Base-by-base conservation (phyloP, 2,888 invertebrate genomes). In the Onthophagus sagittarius region DNA sequence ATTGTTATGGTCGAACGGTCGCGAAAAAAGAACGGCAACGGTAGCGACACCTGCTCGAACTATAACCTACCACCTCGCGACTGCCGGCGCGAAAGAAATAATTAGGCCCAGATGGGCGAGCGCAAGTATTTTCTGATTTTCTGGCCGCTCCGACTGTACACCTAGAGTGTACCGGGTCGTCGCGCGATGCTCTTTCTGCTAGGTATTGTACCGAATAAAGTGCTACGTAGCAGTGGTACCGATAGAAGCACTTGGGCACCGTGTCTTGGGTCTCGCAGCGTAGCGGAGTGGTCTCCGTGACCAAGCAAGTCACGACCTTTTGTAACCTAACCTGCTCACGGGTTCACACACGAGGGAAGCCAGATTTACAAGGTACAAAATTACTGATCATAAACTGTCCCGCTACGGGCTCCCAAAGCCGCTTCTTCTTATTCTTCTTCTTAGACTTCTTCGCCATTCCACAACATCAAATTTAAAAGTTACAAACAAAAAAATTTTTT, bases 241-340 rank as follows among this genome's bases (percentile, higher is more conserved):
- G 71, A 71, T 63, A 64, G 62, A 64, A 64, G 72, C 72, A 31
- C 63, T 74, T 71, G 71, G 70, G 39, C 70, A 67, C 62, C 70
- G 39, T 72, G 72, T 71, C 74, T 74, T 75, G 15, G 15, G 75
- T 23, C 78, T 75, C 70, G 75, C 73, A 74, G 77, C 76, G 76
- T 77, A 76, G 77, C 78, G 77, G 73, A 77, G 78, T 74, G 76
- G 73, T 75, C 76, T 76, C 77, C 80, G 78, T 80, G 80, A 80
- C 78, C 80, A 77, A 78, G 76, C 79, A 76, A 79, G 79, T 80
- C 80, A 80, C 80, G 80, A 80, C 80, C 80, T 80, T 79, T 80
- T 76, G 79, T 80, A 80, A 80, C 80, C 80, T 76, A 79, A 78
- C 79, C 78, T 78, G 78, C 79, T 76, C 77, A 75, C 76, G 74